These are phyloP conservation scores for Papilio protenor DNA, from an alignment of 2,888 invertebrate genomes.

Conservation along the genomic window DNA sequence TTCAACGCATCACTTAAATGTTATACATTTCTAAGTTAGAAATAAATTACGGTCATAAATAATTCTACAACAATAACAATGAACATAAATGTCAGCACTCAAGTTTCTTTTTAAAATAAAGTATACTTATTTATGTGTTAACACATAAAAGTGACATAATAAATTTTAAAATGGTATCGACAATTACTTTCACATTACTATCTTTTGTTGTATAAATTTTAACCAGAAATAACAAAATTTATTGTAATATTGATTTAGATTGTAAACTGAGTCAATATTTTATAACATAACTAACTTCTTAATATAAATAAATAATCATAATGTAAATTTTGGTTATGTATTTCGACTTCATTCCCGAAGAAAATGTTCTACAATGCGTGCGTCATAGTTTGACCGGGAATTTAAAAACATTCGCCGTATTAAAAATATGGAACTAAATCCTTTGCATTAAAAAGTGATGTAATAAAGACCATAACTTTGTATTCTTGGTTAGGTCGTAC, in stretches of 20 bases:
- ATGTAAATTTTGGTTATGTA: not conserved
- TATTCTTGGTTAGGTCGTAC: no score
- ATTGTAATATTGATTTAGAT: constrained; percentile 14
- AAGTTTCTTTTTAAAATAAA: constrained; percentile 40
- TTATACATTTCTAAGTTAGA: constrained; percentile 21
- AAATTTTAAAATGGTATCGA: constrained; percentile 38
- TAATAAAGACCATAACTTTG: no score
- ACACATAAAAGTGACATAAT: constrained; percentile 38
- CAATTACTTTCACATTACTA: constrained; percentile 37
- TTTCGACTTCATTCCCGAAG: not conserved
- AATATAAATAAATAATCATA: not conserved
- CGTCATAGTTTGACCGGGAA: no score
- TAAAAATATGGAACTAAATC: no score
- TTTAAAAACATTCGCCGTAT: no score
- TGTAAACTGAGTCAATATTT: not conserved
- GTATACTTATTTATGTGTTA: constrained; percentile 28
- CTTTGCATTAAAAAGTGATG: no score
- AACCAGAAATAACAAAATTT: not conserved
- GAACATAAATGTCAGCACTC: constrained; percentile 37
- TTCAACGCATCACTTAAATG: constrained; percentile 6
- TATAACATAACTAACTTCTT: not conserved
- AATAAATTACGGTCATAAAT: constrained; percentile 29
- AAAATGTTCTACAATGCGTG: not conserved
- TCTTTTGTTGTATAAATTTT: constrained; percentile 23
- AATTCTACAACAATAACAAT: constrained; percentile 36